These are phyloP conservation scores for Eulemur rufifrons DNA, from an alignment of 2,113 vertebrate genomes.

Conservation along the genomic window DNA sequence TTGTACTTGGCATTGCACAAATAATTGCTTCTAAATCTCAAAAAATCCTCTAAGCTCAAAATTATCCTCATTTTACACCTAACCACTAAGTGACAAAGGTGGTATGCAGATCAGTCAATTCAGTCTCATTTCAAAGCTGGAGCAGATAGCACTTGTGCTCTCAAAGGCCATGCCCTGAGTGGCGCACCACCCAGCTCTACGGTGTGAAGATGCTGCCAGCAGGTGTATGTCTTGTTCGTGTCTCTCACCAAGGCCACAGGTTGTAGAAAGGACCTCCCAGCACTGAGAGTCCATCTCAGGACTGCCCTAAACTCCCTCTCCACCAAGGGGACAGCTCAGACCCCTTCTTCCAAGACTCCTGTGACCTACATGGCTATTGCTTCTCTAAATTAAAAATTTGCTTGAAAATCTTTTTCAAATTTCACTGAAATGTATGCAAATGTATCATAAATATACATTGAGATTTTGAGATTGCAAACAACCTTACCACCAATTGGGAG, in stretches of 20 bases:
- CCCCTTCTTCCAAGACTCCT: not conserved
- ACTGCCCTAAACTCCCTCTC: not conserved
- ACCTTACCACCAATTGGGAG: not conserved
- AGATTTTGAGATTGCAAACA: not conserved
- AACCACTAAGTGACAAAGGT: not conserved
- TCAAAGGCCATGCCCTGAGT: not conserved
- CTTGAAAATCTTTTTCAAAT: not conserved
- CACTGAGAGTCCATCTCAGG: not conserved
- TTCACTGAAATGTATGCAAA: not conserved
- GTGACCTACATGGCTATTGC: fast-evolving
- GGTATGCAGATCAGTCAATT: not conserved
- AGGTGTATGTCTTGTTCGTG: not conserved
- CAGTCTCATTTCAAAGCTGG: not conserved
- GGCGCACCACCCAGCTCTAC: too few relatives aligned
- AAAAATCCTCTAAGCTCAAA: not conserved
- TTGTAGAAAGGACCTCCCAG: not conserved
- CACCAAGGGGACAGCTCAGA: not conserved
- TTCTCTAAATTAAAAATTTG: not conserved
- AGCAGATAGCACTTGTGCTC: not conserved
- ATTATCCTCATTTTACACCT: not conserved
- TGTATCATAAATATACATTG: not conserved
- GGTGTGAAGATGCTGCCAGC: not conserved
- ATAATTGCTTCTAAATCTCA: not conserved
- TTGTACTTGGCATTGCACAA: not conserved
- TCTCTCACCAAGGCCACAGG: not conserved